Conservation (phyloP, 1,140 invertebrate species). For the Bombus balteatus region DNA sequence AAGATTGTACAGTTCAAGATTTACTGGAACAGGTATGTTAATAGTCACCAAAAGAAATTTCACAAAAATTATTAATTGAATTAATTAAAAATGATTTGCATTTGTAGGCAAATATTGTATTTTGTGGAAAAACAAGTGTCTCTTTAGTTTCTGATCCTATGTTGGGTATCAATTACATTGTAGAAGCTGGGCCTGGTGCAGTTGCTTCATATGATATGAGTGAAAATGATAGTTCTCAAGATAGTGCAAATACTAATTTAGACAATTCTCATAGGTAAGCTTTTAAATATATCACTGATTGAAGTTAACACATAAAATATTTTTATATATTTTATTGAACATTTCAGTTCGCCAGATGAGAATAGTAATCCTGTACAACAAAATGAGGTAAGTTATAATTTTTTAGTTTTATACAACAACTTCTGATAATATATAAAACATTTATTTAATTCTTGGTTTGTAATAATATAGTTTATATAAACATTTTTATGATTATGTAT, state of each 20-base stretch:
- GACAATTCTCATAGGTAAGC: slow-evolving; percentile 65
- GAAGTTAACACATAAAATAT: slow-evolving; percentile 6
- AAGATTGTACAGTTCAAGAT: slow-evolving; percentile 91
- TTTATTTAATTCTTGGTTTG: neutral
- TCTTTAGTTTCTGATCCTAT: slow-evolving; percentile 87
- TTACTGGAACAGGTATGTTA: slow-evolving; percentile 87
- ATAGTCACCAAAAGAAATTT: neutral
- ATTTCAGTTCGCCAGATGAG: slow-evolving; percentile 73
- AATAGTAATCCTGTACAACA: slow-evolving; percentile 73
- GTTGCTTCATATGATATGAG: slow-evolving; percentile 19
- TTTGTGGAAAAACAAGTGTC: slow-evolving; percentile 86
- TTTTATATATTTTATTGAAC: slow-evolving; percentile 31
- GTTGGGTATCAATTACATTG: slow-evolving; percentile 89
- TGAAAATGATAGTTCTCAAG: slow-evolving; percentile 53
- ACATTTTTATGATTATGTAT: too few species aligned
- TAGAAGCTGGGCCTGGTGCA: slow-evolving; percentile 82
- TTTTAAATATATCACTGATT: neutral
- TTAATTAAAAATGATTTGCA: slow-evolving; percentile 29
- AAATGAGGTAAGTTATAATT: slow-evolving; percentile 64
- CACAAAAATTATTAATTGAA: slow-evolving; percentile 19
- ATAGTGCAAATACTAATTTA: slow-evolving; percentile 47
- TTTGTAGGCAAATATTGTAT: slow-evolving; percentile 85
- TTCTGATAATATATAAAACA: neutral
- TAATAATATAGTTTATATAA: too few species aligned
- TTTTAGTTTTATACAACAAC: neutral